Percentiles rank a stretch among this genome's conserved stretches.
Conservation (phyloP, 2,888 invertebrate genomes). For the Drosophila mercatorum region DNA sequence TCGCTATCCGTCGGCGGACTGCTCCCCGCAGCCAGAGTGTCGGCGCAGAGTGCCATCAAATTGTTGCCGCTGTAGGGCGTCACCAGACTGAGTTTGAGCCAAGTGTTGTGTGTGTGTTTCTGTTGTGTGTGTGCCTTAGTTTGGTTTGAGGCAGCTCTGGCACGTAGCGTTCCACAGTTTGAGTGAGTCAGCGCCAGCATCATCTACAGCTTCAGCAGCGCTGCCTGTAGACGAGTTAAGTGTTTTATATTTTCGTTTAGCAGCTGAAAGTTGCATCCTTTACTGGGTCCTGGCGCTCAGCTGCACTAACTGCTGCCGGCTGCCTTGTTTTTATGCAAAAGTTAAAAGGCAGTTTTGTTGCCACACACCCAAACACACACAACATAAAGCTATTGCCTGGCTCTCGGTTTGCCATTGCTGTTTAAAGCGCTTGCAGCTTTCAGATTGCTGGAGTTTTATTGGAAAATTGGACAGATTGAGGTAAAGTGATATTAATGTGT, state of each 20-base stretch:
- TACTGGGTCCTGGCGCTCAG: conserved; percentile 21
- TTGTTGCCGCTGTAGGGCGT: conserved; percentile 51
- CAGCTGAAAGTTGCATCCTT: conserved; percentile 79
- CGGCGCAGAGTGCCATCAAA: conserved; percentile 59
- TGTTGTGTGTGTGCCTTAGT: conserved; percentile 26
- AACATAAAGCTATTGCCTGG: conserved; percentile 18
- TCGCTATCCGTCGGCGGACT: conserved; percentile 6
- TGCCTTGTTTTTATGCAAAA: conserved; percentile 78
- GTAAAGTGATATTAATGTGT: conserved; percentile 75
- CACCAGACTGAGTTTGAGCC: conserved; percentile 29
- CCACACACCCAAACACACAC: conserved; percentile 15
- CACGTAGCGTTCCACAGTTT: conserved; percentile 37
- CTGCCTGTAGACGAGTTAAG: conserved; percentile 66
- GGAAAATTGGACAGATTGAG: conserved; percentile 80
- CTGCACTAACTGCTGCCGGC: conserved; percentile 60
- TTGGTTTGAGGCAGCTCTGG: conserved; percentile 48
- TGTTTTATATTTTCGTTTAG: conserved; percentile 82
- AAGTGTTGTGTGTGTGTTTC: conserved; percentile 14
- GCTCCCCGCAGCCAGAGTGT: conserved; percentile 26
- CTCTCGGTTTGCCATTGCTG: conserved; percentile 49
- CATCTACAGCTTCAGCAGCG: conserved; percentile 18
- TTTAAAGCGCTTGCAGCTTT: conserved; percentile 63
- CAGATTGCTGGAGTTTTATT: conserved; percentile 74
- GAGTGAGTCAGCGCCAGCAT: conserved; percentile 47
- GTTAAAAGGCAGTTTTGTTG: conserved; percentile 73